Evolutionary conservation across 2,888 invertebrate species (phyloP).

Genomic region (Diadegma fenestrale): DNA sequence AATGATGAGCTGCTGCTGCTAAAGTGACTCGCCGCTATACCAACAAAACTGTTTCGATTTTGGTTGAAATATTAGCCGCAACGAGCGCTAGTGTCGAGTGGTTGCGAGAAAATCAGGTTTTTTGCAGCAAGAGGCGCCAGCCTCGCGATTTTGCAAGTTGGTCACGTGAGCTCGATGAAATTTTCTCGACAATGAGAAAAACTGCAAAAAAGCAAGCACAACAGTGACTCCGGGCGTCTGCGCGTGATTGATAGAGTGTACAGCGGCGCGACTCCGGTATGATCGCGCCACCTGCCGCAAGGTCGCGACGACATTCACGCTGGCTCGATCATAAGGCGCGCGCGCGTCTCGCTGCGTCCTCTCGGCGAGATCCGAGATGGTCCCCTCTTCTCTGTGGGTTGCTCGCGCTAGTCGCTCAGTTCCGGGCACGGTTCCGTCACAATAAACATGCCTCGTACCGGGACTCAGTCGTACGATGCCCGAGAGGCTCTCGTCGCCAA

Average conservation of each 20-base stretch:
- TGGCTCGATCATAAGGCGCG: conserved; percentile 44
- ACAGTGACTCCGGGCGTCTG: neutral
- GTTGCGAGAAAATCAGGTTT: too few species aligned
- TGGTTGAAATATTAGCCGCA: too few species aligned
- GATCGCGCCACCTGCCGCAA: conserved; percentile 76
- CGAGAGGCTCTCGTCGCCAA: conserved; percentile 57
- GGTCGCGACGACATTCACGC: conserved; percentile 31
- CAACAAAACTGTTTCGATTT: too few species aligned
- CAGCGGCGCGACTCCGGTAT: conserved; percentile 44
- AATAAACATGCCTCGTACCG: conserved; percentile 76
- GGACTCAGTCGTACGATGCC: conserved; percentile 71
- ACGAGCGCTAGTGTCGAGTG: too few species aligned
- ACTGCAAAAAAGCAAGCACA: neutral
- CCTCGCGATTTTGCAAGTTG: too few species aligned
- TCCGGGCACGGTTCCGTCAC: conserved; percentile 75
- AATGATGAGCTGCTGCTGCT: too few species aligned
- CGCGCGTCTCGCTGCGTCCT: conserved; percentile 38
- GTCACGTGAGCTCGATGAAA: too few species aligned
- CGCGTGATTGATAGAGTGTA: conserved; percentile 9
- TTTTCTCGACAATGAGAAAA: too few species aligned
- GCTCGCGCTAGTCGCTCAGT: conserved; percentile 71
- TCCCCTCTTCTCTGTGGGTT: neutral
- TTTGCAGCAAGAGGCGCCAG: too few species aligned
- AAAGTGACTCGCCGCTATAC: too few species aligned
- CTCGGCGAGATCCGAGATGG: conserved; percentile 5